Conservation (phyloP, 2,888 invertebrate species). For the Diarsia rubi region DNA sequence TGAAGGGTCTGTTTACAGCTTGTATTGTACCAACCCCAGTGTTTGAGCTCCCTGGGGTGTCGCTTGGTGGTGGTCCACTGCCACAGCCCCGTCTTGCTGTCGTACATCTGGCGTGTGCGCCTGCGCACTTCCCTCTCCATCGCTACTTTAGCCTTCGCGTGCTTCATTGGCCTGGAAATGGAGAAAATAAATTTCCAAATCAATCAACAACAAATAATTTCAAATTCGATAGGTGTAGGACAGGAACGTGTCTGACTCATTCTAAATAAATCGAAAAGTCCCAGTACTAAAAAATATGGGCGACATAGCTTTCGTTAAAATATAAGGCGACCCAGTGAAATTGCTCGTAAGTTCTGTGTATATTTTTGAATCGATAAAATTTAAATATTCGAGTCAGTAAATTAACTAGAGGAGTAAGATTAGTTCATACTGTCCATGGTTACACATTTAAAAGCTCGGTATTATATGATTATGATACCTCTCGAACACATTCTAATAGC, state of each 20-base stretch:
- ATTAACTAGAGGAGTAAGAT: neutral
- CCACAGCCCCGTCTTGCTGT: constrained; percentile 82
- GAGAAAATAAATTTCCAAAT: neutral
- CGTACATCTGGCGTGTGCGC: constrained; percentile 82
- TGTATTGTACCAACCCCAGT: constrained; percentile 76
- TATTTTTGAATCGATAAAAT: too few species aligned
- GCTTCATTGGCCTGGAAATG: constrained; percentile 79
- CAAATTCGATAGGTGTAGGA: too few species aligned
- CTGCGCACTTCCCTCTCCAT: constrained; percentile 82
- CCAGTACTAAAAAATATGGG: too few species aligned
- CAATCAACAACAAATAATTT: too few species aligned
- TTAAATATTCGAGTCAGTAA: neutral
- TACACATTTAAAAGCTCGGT: neutral
- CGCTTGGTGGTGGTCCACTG: constrained; percentile 82
- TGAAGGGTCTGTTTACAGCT: neutral
- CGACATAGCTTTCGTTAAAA: too few species aligned
- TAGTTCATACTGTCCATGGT: neutral
- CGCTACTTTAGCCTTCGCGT: constrained; percentile 80
- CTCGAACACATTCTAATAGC: neutral
- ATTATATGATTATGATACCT: neutral
- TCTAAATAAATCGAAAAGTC: too few species aligned
- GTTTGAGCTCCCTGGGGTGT: constrained; percentile 85
- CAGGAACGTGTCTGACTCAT: too few species aligned
- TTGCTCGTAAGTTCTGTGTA: too few species aligned
- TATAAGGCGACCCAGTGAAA: too few species aligned